These are phyloP conservation scores for Fratercula arctica DNA, from an alignment of 2,797 vertebrate genomes.

Conservation along the genomic window DNA sequence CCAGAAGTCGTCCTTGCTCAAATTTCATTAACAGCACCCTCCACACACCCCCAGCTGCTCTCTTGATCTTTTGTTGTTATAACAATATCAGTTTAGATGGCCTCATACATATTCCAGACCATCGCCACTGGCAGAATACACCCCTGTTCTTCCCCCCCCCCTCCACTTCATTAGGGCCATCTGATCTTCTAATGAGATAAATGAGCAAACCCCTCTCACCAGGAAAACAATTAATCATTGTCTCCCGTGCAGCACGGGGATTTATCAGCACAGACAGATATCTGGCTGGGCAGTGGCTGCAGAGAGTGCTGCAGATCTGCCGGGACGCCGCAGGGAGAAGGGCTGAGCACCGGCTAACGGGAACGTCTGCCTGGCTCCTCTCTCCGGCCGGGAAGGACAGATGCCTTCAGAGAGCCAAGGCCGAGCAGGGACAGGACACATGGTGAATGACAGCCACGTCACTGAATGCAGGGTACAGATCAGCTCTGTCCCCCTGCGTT, in stretches of 20 bases:
- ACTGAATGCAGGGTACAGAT: background rate
- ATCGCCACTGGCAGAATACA: background rate
- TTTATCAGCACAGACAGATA: background rate
- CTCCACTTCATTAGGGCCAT: background rate
- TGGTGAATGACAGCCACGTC: background rate
- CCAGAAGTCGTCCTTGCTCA: conserved; percentile 8
- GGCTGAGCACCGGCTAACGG: background rate
- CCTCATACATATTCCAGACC: background rate
- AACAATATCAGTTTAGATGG: background rate
- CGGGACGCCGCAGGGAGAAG: background rate
- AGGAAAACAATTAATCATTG: background rate
- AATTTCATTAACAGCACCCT: background rate
- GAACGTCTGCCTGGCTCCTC: background rate
- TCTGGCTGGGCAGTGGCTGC: background rate
- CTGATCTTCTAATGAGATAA: background rate
- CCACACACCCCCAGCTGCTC: background rate
- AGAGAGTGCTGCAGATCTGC: background rate
- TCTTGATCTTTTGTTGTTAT: background rate
- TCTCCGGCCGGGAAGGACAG: fast-evolving
- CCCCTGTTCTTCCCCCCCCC: background rate
- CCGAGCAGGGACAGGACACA: background rate
- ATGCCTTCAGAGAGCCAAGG: background rate
- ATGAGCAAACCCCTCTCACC: background rate
- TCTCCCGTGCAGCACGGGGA: background rate
- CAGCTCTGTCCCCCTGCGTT: background rate